Evolutionary conservation across 2,113 vertebrate species (phyloP).

Genomic region (Apteryx mantelli): DNA sequence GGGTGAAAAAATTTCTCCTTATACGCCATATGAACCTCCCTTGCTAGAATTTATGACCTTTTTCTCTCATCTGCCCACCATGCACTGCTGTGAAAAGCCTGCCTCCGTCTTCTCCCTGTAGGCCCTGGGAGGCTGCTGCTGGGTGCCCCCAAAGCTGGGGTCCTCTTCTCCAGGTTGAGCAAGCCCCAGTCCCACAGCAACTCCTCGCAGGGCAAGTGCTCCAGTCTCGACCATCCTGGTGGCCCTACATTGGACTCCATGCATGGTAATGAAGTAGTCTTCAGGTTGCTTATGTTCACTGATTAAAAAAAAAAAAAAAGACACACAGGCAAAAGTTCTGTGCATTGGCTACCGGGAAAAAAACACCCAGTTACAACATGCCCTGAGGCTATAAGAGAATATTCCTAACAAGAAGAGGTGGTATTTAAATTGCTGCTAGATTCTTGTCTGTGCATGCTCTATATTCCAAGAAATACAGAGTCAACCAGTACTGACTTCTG

Average conservation of each 20-base stretch:
- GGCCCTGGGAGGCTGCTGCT: not conserved
- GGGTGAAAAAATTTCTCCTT: not conserved
- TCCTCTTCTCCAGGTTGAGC: not conserved
- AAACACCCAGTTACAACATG: not conserved
- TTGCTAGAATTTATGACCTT: not conserved
- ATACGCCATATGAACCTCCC: not conserved
- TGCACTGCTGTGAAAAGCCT: not conserved
- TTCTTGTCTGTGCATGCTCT: not conserved
- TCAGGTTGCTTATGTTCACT: not conserved
- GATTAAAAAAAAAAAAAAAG: no score
- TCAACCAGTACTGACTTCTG: not conserved
- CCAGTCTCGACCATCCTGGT: not conserved
- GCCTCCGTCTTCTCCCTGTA: not conserved
- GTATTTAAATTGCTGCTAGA: not conserved
- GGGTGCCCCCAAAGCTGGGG: not conserved
- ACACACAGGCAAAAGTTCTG: not conserved
- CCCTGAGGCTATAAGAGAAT: not conserved
- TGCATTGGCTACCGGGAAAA: not conserved
- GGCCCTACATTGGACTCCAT: not conserved
- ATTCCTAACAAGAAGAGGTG: not conserved
- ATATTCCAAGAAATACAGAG: not conserved
- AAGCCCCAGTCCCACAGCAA: not conserved
- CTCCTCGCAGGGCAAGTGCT: not conserved
- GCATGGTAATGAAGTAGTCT: not conserved
- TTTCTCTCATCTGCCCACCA: not conserved